Base-by-base conservation (phyloP, 2,888 invertebrate genomes). In the Troides oblongomaculatus region DNA sequence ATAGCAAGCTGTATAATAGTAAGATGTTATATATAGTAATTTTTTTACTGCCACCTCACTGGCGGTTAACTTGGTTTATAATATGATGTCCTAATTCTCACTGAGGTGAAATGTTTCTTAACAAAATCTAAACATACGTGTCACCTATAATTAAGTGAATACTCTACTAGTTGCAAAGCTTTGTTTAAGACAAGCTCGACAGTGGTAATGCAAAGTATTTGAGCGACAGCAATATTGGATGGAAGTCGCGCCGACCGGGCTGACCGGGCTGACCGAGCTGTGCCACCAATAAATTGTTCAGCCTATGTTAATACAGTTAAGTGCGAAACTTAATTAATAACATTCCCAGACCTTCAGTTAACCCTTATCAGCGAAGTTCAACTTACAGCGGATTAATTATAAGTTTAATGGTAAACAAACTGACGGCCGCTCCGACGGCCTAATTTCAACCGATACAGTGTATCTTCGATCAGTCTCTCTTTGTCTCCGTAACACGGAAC, bases 361-460 rank as follows among this genome's bases (percentile, higher is more conserved):
- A 70, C 66, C 70, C 66, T 64, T 70, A 70, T 70, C 70, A 64
- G 64, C 56, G 30, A 70, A 70, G 70, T 70, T 70, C 66, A 63
- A 62, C 50, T 65, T 70, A 18, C 65, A 63, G 58, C 36, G 66
- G 66, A 67, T 70, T 70, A 70, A 70, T 70, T 70, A 70, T 67
- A 67, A 70, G 60, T 70, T 70, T 60, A 61, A 60, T 64, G 43
- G 66, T 67, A 63, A 66, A 60, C 63, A 63, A 66, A 64, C 60
- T 64, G 62, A 46, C 46, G 60, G 53, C 39, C 21, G 39, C 58
- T 53, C 39, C 69, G 59, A 64, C 39, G 39, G 60, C 60, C 56
- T 64, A 53, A 64, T 64, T 61, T 59, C 59, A 25, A 18, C 30
- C 60, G 36, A 59, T 59, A 68, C 43, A 43, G 23, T 23, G 21